Evolutionary conservation across 2,888 invertebrate genomes (phyloP), one percentile per base, ranked within the genome.

Genomic region (Dicyrtomina minuta): DNA sequence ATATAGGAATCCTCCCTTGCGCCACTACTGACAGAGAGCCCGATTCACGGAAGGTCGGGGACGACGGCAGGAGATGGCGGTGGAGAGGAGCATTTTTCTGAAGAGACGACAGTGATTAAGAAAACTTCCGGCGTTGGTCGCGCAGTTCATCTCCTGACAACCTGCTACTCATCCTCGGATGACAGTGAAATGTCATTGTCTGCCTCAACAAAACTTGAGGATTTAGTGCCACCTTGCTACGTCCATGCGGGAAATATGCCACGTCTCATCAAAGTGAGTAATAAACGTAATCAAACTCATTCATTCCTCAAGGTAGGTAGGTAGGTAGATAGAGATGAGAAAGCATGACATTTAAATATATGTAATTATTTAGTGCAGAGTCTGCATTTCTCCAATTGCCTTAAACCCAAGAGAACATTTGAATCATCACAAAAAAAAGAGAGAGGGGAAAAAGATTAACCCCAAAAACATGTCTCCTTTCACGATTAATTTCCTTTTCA

Each of bases 211-310:
- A 75, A 79, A 69, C 81, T 87, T 69, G 84, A 85, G 44, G 83
- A 84, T 71, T 86, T 85, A 76, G 82, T 88, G 8, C 87, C 87
- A 1, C 85, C 87, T 0, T 84, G 85, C 74, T 85, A 85, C 79
- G 83, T 84, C 58, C 82, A 84, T 24, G 84, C 85, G 64, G 84
- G 86, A 75, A 84, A 85, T 74, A 86, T 87, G 77, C 83, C 84
- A 55, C 85, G 85, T 73, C 81, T 87, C 24, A 86, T 88, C 73
- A 85, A 87, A 83, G 87, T 87, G 79, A 79, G 82, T 67, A 17
- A 4, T 24, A 8, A n/a, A n/a, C 43, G 17, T 22, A 65, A 22
- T 15, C 62, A 41, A 44, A 62, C 44, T 46, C n/a, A 46, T 62
- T 17, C 27, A 62, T 49, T 55, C 24, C 24, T 55, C 22, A 55